A percentile compares a stretch with the other conserved stretches of the same genome.
These are phyloP conservation scores for Liposcelis brunnea DNA, from an alignment of 2,888 invertebrate species.

Conservation along the genomic window DNA sequence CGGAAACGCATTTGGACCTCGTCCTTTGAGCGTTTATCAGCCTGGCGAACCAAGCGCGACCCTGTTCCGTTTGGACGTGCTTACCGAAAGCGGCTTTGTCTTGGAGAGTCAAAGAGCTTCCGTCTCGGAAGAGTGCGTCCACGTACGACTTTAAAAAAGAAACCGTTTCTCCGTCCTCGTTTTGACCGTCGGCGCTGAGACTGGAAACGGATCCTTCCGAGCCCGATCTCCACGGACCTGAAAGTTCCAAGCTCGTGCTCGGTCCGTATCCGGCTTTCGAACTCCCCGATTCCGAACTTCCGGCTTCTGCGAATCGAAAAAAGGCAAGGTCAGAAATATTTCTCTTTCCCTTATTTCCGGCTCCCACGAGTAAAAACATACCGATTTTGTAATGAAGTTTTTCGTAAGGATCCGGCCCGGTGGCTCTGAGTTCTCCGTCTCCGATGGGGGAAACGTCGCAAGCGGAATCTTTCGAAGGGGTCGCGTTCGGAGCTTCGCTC, in stretches of 20 bases:
- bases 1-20: conserved; percentile 40
- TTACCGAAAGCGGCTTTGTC: conserved; percentile 51
- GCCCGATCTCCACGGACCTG: conserved; percentile 22
- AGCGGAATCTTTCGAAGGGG: conserved; percentile 7
- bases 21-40: conserved; percentile 46
- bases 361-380: conserved; percentile 17
- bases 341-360: not conserved
- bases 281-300: conserved; percentile 38
- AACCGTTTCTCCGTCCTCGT: conserved; percentile 36
- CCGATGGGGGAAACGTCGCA: conserved; percentile 20
- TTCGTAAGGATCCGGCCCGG: conserved; percentile 30
- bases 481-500: not conserved
- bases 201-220: conserved; percentile 44
- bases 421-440: conserved; percentile 26
- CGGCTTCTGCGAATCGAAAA: conserved; percentile 25
- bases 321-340: conserved; percentile 15
- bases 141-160: conserved; percentile 52
- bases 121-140: conserved; percentile 39
- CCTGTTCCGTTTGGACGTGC: conserved; percentile 38
- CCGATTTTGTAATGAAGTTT: conserved; percentile 29
- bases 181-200: conserved; percentile 39
- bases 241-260: conserved; percentile 35
- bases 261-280: conserved; percentile 37
- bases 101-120: conserved; percentile 37
- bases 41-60: conserved; percentile 50